phyloP scores from a whole-genome alignment of 2,888 invertebrate genomes.

The Ctena decussata region DNA sequence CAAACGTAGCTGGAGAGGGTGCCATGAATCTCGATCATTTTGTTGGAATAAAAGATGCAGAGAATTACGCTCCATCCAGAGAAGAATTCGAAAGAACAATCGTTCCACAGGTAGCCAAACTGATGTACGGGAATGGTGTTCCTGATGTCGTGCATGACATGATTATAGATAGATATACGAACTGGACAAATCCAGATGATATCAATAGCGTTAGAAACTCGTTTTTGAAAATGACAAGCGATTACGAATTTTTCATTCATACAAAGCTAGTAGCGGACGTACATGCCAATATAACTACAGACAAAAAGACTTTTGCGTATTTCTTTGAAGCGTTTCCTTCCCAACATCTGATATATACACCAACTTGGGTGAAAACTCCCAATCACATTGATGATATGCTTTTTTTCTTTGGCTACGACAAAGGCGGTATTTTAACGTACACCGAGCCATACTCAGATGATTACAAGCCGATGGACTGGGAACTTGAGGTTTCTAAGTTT shows the following conservation, averaged over 20 bases:
- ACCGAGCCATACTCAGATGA: slow-evolving; percentile 85
- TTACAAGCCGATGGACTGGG: slow-evolving; percentile 92
- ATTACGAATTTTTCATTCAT: slow-evolving; percentile 98
- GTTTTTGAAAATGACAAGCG: slow-evolving; percentile 96
- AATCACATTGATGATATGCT: slow-evolving; percentile 79
- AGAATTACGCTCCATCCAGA: slow-evolving; percentile 25
- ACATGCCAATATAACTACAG: not conserved
- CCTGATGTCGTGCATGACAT: slow-evolving; percentile 17
- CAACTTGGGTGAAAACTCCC: slow-evolving; percentile 77
- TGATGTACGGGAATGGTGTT: slow-evolving; percentile 13
- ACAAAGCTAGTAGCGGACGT: slow-evolving; percentile 86
- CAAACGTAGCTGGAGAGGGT: slow-evolving; percentile 93
- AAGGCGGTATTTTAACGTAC: slow-evolving; percentile 77
- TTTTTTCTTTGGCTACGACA: slow-evolving; percentile 44
- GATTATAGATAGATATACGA: slow-evolving; percentile 41
- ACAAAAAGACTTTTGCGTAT: slow-evolving; percentile 33
- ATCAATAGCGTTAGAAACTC: slow-evolving; percentile 92
- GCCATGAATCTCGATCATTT: not conserved
- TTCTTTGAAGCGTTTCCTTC: slow-evolving; percentile 69
- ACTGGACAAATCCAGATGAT: slow-evolving; percentile 87
- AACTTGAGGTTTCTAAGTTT: slow-evolving; percentile 93
- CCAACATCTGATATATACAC: slow-evolving; percentile 62
- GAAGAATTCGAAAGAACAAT: slow-evolving; percentile 16
- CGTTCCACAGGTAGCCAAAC: not conserved
- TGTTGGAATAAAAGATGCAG: not conserved